Conservation (phyloP, 2,797 vertebrate genomes). For the Pygocentrus nattereri region DNA sequence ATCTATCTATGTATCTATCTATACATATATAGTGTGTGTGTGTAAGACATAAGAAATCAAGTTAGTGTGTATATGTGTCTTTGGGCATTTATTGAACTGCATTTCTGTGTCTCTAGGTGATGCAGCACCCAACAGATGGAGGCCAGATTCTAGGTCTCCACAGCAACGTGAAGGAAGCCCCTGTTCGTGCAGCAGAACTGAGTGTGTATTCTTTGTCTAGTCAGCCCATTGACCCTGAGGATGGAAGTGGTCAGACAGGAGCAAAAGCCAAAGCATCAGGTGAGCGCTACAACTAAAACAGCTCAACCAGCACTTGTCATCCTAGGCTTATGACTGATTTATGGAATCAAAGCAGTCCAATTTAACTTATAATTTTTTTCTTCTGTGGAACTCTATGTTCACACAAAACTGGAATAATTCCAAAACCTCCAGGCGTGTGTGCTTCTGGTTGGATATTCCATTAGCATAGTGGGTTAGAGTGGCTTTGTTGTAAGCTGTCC, state of each 20-base stretch:
- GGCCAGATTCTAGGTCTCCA: conserved; percentile 70
- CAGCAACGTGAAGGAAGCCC: conserved; percentile 69
- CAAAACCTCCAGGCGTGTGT: neutral
- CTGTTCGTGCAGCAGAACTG: conserved; percentile 67
- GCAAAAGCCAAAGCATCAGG: conserved; percentile 68
- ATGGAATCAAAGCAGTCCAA: neutral
- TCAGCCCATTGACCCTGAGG: conserved; percentile 71
- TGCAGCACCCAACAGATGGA: conserved; percentile 72
- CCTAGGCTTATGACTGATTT: neutral
- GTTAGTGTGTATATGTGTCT: neutral
- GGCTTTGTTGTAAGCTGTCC: conserved; percentile 22
- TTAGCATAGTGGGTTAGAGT: conserved; percentile 16
- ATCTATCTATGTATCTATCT: no score
- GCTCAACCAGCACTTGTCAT: neutral
- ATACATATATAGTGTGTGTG: no score
- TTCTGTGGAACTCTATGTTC: no score
- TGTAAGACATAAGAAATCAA: no score
- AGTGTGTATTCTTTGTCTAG: conserved; percentile 72
- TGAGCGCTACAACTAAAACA: conserved; percentile 16
- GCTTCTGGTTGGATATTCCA: conserved; percentile 20
- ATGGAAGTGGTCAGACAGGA: conserved; percentile 65
- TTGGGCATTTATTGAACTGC: neutral
- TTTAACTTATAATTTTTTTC: no score
- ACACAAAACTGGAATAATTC: no score
- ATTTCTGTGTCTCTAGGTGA: conserved; percentile 59